Evolutionary conservation across 2,113 vertebrate species (phyloP), one percentile per base, ranked within the genome.

Genomic region (Eira barbara): DNA sequence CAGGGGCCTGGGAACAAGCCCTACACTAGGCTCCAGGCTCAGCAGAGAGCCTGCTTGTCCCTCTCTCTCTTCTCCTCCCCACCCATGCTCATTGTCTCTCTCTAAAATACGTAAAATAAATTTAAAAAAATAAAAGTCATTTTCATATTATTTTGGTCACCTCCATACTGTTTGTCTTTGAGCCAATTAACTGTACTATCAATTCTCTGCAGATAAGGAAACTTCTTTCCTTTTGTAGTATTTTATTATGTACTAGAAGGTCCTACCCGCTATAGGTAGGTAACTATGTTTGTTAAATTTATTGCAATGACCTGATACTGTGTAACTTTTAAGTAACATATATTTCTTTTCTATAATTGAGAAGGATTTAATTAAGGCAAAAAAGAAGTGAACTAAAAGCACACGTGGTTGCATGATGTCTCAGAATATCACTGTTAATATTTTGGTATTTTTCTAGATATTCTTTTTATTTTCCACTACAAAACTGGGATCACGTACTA

Each of bases 361-460:
- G 67, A 65, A 67, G 6, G 17, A 95, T 86, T 90, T 95, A 45
- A 11, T 92, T 97, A 80, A 96, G n/a, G 12, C 69, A 78, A 89
- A 61, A 61, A 69, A n/a, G 73, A 85, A 67, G 78, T 20, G 20
- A 21, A 27, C 73, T 83, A 36, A 90, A 83, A 59, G 74, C 1
- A 67, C 10, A 81, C 4, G 39, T 63, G 42, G 57, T 84, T 65
- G n/a, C 45, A 29, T 83, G 55, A 9, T 69, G 1, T 91, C 84
- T 71, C 18, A 81, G 63, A 96, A 76, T 63, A 76, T 47, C 49
- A 45, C 20, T 73, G 49, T 69, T 88, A 36, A 57, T 94, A 20
- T 71, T 90, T 96, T 91, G 9, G 13, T 55, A 34, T 15, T 71
- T 27, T 83, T 74, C 36, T 97, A 74, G 17, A 52, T 74, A 18